Base-by-base conservation (phyloP, 2,113 vertebrate species). In the Murina feae region DNA sequence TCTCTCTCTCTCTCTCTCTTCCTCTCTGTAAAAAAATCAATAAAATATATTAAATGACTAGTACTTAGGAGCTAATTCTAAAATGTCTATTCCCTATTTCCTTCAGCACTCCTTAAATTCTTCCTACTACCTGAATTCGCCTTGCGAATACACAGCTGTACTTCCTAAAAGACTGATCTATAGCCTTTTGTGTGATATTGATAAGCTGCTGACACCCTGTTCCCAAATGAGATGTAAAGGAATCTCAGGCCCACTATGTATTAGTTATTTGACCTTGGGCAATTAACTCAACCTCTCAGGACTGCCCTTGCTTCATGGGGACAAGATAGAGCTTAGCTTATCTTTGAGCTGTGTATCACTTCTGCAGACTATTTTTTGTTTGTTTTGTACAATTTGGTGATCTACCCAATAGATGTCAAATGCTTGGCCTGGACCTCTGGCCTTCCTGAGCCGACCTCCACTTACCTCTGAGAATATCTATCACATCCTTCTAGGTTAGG, bases 111-210 rank as follows among this genome's bases (percentile, higher is more conserved):
- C 49, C 28, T 81, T 71, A 94, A 53, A 85, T 14, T 84, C 25
- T 44, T 85, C 47, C 37, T 75, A 49, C 6, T 80, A 42, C 39
- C 53, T 35, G 14, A 30, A 18, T 90, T 76, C 42, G 25, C 79
- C 65, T 53, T 90, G 51, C 68, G 55, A 95, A 93, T 68, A 89
- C 78, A 87, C n/a, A 94, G 42, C 53, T 88, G 2, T 76, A 82
- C 87, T 92, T 94, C 69, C 69, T 83, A 75, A 85, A 93, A 96
- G 32, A 42, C 72, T 86, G 53, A 90, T 93, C 78, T 90, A 66
- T 92, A 96, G 90, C 32, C 47, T 89, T 92, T 83, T 94, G 78
- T 95, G 42, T 78, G 63, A 94, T 96, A 93, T 87, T 90, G 82
- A 93, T 90, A 96, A 97, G 88, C 47, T 85, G 58, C 84, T 49